A percentile compares a stretch with the other conserved stretches of the same genome.
Evolutionary conservation across 2,797 vertebrate genomes (phyloP).

Genomic region (Arrhamphus sclerolepis): DNA sequence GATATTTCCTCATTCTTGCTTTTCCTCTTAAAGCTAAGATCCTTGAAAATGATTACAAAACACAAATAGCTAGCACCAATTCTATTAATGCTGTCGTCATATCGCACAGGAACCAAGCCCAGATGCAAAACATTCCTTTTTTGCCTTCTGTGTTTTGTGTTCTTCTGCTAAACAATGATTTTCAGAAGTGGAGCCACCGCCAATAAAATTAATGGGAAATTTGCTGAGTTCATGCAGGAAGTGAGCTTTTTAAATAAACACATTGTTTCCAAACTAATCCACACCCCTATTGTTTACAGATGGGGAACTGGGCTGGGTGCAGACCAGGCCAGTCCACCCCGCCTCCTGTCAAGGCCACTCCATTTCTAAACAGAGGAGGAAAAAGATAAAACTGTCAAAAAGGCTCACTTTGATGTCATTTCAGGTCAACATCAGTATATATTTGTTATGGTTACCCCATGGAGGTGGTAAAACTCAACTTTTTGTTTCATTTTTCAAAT

Average conservation of each 20-base stretch:
- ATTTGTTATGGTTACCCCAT: background rate
- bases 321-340: conserved; percentile 58
- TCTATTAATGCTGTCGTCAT: conserved; percentile 63
- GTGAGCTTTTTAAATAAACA: conserved; percentile 86
- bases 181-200: conserved; percentile 75
- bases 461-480: background rate
- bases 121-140: conserved; percentile 64
- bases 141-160: conserved; percentile 71
- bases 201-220: conserved; percentile 85
- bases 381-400: conserved; percentile 51
- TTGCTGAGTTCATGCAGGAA: conserved; percentile 84
- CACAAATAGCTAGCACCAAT: conserved; percentile 54
- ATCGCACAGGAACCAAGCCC: conserved; percentile 77
- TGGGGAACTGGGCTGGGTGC: conserved; percentile 75
- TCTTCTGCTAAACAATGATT: conserved; percentile 79
- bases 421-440: conserved; percentile 32
- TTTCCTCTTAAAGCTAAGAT: conserved; percentile 56
- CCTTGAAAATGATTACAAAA: conserved; percentile 62
- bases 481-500: too few species aligned
- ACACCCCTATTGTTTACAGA: conserved; percentile 87
- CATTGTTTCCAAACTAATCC: conserved; percentile 88
- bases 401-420: conserved; percentile 57
- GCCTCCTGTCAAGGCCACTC: conserved; percentile 68
- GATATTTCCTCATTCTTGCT: conserved; percentile 60
- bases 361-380: conserved; percentile 61